These are phyloP conservation scores for Xiphydria camelus DNA, from an alignment of 2,888 invertebrate species.

Conservation along the genomic window DNA sequence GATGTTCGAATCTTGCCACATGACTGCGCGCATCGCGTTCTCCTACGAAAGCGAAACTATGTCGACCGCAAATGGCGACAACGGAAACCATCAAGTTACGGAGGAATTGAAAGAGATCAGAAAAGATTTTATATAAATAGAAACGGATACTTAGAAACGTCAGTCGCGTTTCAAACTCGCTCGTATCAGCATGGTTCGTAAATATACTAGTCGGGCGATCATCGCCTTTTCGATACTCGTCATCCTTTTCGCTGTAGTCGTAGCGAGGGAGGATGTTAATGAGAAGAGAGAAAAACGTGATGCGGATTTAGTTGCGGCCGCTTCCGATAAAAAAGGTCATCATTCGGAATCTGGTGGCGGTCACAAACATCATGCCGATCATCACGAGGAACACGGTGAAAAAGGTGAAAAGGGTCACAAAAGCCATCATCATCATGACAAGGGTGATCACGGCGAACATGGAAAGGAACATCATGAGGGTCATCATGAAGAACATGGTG, in stretches of 20 bases:
- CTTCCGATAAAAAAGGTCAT: constrained; percentile 60
- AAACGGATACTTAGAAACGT: constrained; percentile 5
- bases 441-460: constrained; percentile 64
- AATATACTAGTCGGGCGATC: constrained; percentile 5
- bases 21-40: constrained; percentile 15
- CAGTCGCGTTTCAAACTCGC: constrained; percentile 14
- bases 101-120: constrained; percentile 3
- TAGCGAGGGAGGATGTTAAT: constrained; percentile 6
- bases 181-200: constrained; percentile 9
- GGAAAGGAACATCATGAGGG: constrained; percentile 65
- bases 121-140: constrained; percentile 17
- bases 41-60: constrained; percentile 11
- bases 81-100: constrained; percentile 4
- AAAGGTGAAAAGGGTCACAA: constrained; percentile 82
- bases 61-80: not conserved
- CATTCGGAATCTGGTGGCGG: constrained; percentile 72
- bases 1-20: too few species aligned
- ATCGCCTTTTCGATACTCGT: constrained; percentile 4
- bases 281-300: not conserved
- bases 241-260: not conserved
- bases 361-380: constrained; percentile 69
- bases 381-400: constrained; percentile 72
- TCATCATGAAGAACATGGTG: constrained; percentile 67
- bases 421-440: constrained; percentile 74
- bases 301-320: constrained; percentile 60